phyloP scores from a whole-genome alignment of 1,140 invertebrate genomes.

The Caerostris darwini region DNA sequence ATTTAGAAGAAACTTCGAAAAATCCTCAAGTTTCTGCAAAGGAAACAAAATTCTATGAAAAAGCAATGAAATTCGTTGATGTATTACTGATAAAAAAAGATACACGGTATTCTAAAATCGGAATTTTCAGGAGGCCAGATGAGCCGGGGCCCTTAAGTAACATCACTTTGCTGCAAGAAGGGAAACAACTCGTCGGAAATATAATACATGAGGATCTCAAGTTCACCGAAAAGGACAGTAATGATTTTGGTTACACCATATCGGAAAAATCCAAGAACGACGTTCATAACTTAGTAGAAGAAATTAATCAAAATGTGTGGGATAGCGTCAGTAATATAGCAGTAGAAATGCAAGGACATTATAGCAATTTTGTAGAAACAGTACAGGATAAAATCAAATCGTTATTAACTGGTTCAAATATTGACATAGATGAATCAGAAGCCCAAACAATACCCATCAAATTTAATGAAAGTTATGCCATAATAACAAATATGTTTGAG shows the following conservation, averaged over 20 bases:
- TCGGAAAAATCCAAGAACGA: conserved; percentile 42
- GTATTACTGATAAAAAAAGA: not conserved
- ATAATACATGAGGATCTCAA: not conserved
- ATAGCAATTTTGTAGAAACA: not conserved
- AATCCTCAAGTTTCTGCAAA: not conserved
- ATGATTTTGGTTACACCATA: conserved; percentile 16
- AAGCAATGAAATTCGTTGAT: not conserved
- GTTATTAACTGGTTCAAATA: not conserved
- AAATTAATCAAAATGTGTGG: conserved; percentile 8
- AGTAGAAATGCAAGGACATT: not conserved
- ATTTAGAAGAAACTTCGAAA: not conserved
- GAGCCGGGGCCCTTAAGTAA: conserved; percentile 27
- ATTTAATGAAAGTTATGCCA: not conserved
- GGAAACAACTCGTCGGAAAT: not conserved
- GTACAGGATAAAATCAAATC: not conserved
- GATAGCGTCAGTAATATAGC: not conserved
- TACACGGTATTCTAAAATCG: not conserved
- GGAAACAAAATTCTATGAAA: not conserved
- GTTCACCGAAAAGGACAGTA: not conserved
- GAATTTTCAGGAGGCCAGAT: conserved; percentile 21
- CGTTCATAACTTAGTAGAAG: not conserved
- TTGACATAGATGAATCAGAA: not conserved
- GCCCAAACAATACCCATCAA: not conserved
- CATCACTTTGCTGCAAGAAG: not conserved
- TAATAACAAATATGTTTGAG: not conserved